phyloP scores from a whole-genome alignment of 2,888 invertebrate species.

The Tribolium freemani region DNA sequence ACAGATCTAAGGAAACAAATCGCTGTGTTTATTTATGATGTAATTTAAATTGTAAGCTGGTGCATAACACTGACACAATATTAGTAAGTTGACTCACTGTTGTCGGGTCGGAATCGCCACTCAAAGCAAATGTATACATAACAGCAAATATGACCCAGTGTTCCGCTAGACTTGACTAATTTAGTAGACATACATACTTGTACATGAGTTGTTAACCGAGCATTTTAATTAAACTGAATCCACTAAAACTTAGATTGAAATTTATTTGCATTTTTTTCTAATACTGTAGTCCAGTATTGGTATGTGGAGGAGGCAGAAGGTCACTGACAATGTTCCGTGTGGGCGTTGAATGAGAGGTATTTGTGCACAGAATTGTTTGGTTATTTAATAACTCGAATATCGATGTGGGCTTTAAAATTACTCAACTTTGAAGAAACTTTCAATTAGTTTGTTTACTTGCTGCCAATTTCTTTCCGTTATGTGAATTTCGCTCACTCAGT shows the following conservation, averaged over 20 bases:
- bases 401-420: too few species aligned
- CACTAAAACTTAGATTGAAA: background rate
- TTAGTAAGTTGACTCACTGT: background rate
- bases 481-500: too few species aligned
- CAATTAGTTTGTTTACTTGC: too few species aligned
- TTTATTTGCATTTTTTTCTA: too few species aligned
- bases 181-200: background rate
- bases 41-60: too few species aligned
- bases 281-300: background rate
- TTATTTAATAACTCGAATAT: background rate
- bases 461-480: too few species aligned
- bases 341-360: background rate
- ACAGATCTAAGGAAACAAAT: too few species aligned
- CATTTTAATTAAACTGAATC: too few species aligned
- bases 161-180: slow-evolving; percentile 25
- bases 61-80: too few species aligned
- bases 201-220: too few species aligned
- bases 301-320: slow-evolving; percentile 18
- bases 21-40: too few species aligned
- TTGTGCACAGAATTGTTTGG: background rate
- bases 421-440: too few species aligned
- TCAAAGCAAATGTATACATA: slow-evolving; percentile 2
- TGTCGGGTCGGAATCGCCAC: background rate
- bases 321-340: slow-evolving; percentile 12
- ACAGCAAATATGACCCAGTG: slow-evolving; percentile 14